phyloP scores from a whole-genome alignment of 2,113 vertebrate species.

The Anolis sagrei region DNA sequence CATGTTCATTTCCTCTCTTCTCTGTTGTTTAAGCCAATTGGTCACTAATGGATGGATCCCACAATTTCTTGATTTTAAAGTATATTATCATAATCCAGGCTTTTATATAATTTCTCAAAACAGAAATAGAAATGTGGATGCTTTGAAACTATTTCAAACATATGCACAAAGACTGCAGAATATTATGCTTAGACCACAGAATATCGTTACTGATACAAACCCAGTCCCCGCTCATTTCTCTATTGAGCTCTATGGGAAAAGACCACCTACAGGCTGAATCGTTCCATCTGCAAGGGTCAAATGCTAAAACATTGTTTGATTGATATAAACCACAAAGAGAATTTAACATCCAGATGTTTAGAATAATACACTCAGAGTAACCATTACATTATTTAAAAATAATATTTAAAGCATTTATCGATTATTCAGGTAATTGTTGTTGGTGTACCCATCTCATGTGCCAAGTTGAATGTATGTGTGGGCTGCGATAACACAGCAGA shows the following conservation, averaged over 20 bases:
- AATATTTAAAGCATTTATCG: slow-evolving; percentile 7
- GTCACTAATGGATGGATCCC: slow-evolving; percentile 16
- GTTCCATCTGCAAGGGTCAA: slow-evolving; percentile 33
- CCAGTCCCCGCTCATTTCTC: slow-evolving; percentile 18
- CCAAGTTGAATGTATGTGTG: neutral
- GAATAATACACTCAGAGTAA: slow-evolving; percentile 1
- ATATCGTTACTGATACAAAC: neutral
- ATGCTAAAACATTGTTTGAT: neutral
- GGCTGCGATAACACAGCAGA: too few relatives aligned
- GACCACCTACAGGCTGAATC: slow-evolving; percentile 46
- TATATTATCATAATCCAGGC: slow-evolving; percentile 7
- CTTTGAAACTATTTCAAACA: slow-evolving; percentile 33
- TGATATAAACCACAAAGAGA: neutral
- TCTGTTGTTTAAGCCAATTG: rapidly evolving
- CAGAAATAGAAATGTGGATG: neutral
- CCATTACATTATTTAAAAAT: neutral
- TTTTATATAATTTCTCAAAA: slow-evolving; percentile 10
- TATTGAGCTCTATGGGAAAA: slow-evolving; percentile 21
- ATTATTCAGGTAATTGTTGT: neutral
- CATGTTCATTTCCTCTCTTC: neutral
- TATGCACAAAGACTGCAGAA: neutral
- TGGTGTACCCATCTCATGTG: neutral
- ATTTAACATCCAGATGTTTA: slow-evolving; percentile 28
- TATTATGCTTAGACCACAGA: too few relatives aligned
- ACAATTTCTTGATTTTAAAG: neutral